Evolutionary conservation across 2,888 invertebrate species (phyloP).

Genomic region (Drosophila merina): DNA sequence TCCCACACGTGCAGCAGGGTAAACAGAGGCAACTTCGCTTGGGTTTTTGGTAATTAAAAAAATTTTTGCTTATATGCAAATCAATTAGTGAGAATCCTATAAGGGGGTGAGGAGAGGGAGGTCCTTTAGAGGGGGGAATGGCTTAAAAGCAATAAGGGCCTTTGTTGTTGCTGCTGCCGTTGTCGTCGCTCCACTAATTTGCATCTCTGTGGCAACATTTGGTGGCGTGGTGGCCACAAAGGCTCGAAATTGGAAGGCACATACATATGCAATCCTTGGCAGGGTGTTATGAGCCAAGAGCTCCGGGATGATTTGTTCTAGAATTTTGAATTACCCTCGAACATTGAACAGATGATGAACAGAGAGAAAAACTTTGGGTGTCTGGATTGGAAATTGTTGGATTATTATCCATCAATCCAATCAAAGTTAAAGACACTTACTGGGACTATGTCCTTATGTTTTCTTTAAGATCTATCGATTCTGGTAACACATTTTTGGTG

Average conservation of each 20-base stretch:
- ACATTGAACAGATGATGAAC: conserved; percentile 25
- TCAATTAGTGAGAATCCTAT: conserved; percentile 62
- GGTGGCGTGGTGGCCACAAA: conserved; percentile 36
- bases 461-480: not conserved
- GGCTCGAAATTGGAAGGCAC: conserved; percentile 42
- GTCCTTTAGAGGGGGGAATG: not conserved
- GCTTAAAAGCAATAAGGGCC: conserved; percentile 41
- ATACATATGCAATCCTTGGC: conserved; percentile 26
- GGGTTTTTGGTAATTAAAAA: conserved; percentile 72
- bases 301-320: conserved; percentile 28
- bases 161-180: conserved; percentile 15
- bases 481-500: not conserved
- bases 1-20: conserved; percentile 33
- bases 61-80: conserved; percentile 72
- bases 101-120: too few species aligned
- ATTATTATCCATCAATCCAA: not conserved
- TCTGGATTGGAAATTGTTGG: not conserved
- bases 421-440: not conserved
- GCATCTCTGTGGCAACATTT: conserved; percentile 50
- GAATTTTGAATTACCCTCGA: conserved; percentile 34
- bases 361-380: conserved; percentile 1
- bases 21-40: conserved; percentile 33
- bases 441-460: not conserved
- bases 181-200: conserved; percentile 31
- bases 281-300: conserved; percentile 16